These are phyloP conservation scores for Fabriciana adippe DNA, from an alignment of 2,888 invertebrate species.

Conservation along the genomic window DNA sequence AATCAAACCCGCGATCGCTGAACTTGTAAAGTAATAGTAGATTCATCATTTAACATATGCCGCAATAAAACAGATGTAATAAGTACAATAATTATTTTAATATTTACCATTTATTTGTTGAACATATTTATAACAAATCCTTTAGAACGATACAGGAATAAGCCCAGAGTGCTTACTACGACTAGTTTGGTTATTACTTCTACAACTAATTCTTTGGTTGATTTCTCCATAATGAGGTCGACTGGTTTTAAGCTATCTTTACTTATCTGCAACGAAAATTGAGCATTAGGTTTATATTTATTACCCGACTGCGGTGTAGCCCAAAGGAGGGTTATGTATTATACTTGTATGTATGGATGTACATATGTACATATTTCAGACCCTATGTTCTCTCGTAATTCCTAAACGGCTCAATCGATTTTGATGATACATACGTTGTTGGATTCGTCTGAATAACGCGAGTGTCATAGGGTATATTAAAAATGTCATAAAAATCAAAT, in stretches of 20 bases:
- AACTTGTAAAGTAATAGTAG: too few relatives aligned
- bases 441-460: too few relatives aligned
- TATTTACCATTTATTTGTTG: constrained; percentile 56
- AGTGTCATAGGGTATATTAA: too few relatives aligned
- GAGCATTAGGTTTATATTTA: not conserved
- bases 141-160: constrained; percentile 54
- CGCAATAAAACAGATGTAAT: not conserved
- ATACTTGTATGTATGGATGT: too few relatives aligned
- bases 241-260: constrained; percentile 66
- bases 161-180: constrained; percentile 56
- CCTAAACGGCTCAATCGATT: too few relatives aligned
- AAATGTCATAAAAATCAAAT: too few relatives aligned
- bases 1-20: too few relatives aligned
- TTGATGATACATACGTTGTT: too few relatives aligned
- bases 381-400: too few relatives aligned
- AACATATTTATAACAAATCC: constrained; percentile 50
- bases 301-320: not conserved
- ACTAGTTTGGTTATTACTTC: constrained; percentile 57
- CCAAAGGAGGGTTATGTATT: too few relatives aligned
- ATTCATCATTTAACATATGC: too few relatives aligned
- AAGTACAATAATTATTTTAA: not conserved
- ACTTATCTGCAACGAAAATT: constrained; percentile 67
- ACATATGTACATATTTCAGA: too few relatives aligned
- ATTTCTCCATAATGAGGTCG: constrained; percentile 72
- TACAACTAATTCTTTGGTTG: constrained; percentile 52